Conservation (phyloP, 1,140 invertebrate species). For the Metopolophium dirhodum region DNA sequence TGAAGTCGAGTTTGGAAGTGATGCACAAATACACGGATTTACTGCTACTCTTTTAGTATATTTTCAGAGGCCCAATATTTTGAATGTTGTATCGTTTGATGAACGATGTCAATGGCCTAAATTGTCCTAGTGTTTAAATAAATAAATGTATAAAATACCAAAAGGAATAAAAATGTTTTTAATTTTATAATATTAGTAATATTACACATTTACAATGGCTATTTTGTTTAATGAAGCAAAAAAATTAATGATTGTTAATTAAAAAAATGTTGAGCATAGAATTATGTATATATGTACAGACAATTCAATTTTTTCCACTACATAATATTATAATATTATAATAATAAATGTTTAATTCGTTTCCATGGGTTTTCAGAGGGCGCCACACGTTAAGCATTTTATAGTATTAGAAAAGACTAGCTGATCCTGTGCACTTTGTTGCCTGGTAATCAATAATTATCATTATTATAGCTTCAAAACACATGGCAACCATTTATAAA, state of each 20-base stretch:
- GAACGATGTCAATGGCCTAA: slow-evolving; percentile 44
- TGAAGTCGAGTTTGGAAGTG: neutral
- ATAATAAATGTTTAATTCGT: neutral
- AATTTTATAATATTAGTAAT: neutral
- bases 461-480: no score
- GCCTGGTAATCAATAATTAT: no score
- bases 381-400: no score
- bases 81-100: slow-evolving; percentile 37
- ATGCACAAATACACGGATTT: slow-evolving; percentile 20
- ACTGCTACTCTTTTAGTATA: slow-evolving; percentile 27
- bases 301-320: neutral
- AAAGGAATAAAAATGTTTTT: neutral
- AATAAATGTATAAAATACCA: neutral
- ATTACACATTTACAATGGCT: neutral
- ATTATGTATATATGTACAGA: neutral
- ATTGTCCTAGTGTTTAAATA: neutral
- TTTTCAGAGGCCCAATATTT: neutral
- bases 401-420: no score
- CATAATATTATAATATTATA: neutral
- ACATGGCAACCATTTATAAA: no score
- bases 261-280: slow-evolving; percentile 27
- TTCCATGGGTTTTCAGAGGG: no score
- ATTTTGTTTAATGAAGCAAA: neutral
- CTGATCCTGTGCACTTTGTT: no score
- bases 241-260: neutral